Evolutionary conservation across 1,140 invertebrate genomes (phyloP), one percentile per base, ranked within the genome.

Genomic region (Macrocentrus cingulum): DNA sequence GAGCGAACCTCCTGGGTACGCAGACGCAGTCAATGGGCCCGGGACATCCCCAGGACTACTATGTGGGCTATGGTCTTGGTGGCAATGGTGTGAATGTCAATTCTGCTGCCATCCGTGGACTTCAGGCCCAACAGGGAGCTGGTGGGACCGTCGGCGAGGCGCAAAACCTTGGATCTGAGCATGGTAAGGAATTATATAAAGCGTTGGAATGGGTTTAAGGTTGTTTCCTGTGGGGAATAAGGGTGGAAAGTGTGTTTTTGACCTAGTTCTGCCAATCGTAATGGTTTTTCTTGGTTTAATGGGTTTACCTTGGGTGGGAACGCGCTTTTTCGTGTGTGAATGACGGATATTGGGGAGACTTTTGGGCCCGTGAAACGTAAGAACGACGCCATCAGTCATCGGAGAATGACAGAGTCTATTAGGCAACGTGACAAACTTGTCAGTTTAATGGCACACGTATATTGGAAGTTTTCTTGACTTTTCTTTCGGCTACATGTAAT

Each of bases 31-130:
- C 49, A 51, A 36, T 16, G 32, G 56, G 59, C 16, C 57, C 66
- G n/a, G n/a, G 18, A 49, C 61, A 39, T 59, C 60, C 9, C 56
- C 75, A 76, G 50, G 77, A 80, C 55, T 80, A 78, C 62, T 78
- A 79, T 49, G 61, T 69, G 4, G 68, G 70, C 23, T 80, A 80
- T 15, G 74, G 71, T 0, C 50, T 74, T 1, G 63, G 60, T 0
- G 63, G 68, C 11, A 71, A 71, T 23, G 34, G 39, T 5, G 45
- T 23, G 5, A 50, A 50, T 51, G n/a, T 52, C n/a, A 72, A 70
- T 60, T 48, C 44, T 20, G 49, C 56, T 1, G 18, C 67, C 0
- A 66, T 76, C 55, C 71, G 75, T 9, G 52, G 62, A 6, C 69
- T 74, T 8, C 71, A 69, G 3, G 62, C 69, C n/a, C 71, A 72